Percentiles rank a stretch among this genome's conserved stretches.
Evolutionary conservation across 1,140 invertebrate species (phyloP).

Genomic region (Drosophila tsacasi): DNA sequence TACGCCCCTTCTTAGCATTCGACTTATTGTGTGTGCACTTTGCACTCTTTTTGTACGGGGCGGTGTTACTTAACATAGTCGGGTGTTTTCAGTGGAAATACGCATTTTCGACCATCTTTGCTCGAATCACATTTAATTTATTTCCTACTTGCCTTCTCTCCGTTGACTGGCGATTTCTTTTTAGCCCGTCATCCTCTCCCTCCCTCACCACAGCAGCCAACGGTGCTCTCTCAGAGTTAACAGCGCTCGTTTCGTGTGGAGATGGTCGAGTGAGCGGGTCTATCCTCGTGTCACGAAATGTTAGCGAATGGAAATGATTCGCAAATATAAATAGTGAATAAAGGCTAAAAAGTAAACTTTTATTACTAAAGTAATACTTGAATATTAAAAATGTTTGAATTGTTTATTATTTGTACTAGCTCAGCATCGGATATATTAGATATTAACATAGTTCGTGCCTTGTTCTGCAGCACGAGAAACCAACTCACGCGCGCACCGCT

Average conservation of each 20-base stretch:
- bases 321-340: no score
- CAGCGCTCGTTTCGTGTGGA: conserved; percentile 13
- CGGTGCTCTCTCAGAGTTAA: conserved; percentile 23
- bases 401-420: background rate
- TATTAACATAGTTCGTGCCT: background rate
- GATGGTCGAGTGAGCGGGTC: background rate
- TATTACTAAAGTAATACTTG: no score
- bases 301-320: background rate
- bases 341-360: no score
- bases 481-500: conserved; percentile 7
- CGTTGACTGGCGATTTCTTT: conserved; percentile 58
- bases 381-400: background rate
- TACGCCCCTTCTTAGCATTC: conserved; percentile 16
- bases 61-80: conserved; percentile 53
- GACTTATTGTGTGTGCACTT: conserved; percentile 60
- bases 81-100: conserved; percentile 37
- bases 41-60: conserved; percentile 41
- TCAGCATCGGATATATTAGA: background rate
- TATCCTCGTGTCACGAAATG: conserved; percentile 3
- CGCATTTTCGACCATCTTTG: conserved; percentile 52
- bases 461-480: background rate
- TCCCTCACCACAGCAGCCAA: conserved; percentile 8
- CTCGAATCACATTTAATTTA: conserved; percentile 49
- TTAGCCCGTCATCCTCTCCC: conserved; percentile 36
- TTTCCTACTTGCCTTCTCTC: conserved; percentile 54